Evolutionary conservation across 2,797 vertebrate genomes (phyloP).

Genomic region (Champsocephalus esox): DNA sequence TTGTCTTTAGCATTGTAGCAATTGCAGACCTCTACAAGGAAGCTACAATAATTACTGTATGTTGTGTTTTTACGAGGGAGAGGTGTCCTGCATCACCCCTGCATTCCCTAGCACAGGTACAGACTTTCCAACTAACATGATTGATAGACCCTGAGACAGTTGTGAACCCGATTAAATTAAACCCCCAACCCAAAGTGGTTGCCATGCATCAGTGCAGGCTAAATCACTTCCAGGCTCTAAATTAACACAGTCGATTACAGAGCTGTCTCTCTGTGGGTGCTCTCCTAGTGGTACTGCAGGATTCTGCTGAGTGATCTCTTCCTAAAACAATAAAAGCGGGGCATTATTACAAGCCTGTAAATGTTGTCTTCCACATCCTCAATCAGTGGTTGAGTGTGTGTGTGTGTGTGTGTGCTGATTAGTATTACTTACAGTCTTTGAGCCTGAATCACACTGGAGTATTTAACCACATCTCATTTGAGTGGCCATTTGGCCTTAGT

Average conservation of each 20-base stretch:
- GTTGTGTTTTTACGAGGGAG: slow-evolving; percentile 6
- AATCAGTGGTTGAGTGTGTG: slow-evolving; percentile 55
- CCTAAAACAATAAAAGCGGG: slow-evolving; percentile 82
- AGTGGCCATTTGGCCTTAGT: slow-evolving; percentile 63
- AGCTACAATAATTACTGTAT: neutral
- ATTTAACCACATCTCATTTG: slow-evolving; percentile 83
- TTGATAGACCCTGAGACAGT: neutral
- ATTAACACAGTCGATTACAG: slow-evolving; percentile 67
- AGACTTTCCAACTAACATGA: slow-evolving; percentile 10
- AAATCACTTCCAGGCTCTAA: slow-evolving; percentile 77
- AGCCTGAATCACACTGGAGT: slow-evolving; percentile 68
- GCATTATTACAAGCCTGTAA: slow-evolving; percentile 79
- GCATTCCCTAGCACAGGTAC: slow-evolving; percentile 2
- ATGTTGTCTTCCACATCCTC: slow-evolving; percentile 75
- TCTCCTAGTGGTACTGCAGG: slow-evolving; percentile 54
- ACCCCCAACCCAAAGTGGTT: slow-evolving; percentile 51
- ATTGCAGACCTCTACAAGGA: neutral
- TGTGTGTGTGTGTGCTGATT: slow-evolving; percentile 52
- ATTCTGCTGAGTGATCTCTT: slow-evolving; percentile 82
- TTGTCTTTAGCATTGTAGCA: neutral
- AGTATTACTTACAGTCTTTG: slow-evolving; percentile 71
- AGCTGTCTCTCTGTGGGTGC: slow-evolving; percentile 62
- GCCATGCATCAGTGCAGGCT: slow-evolving; percentile 58
- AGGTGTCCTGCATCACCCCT: neutral
- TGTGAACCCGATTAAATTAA: slow-evolving; percentile 40